phyloP scores from a whole-genome alignment of 2,797 vertebrate genomes.

The Crossoptilon crossoptilon region DNA sequence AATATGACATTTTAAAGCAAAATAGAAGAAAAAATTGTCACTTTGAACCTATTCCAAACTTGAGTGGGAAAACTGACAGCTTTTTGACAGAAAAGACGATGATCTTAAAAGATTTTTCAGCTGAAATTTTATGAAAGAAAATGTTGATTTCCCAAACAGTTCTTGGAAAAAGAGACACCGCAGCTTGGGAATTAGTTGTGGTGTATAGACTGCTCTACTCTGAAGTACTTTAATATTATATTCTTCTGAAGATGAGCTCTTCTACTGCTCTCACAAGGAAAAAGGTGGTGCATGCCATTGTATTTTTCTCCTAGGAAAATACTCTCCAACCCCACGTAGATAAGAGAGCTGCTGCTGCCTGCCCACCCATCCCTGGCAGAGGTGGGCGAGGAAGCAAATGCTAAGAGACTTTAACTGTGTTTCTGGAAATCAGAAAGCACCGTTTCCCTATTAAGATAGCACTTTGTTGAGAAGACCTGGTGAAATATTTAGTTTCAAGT shows the following conservation, averaged over 20 bases:
- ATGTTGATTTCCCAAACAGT: background rate
- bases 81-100: slow-evolving; percentile 44
- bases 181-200: background rate
- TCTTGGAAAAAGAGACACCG: background rate
- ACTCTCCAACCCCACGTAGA: background rate
- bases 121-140: slow-evolving; percentile 37
- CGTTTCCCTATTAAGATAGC: background rate
- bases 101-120: slow-evolving; percentile 35
- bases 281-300: background rate
- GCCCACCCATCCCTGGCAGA: background rate
- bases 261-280: background rate
- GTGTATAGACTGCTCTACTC: background rate
- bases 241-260: background rate
- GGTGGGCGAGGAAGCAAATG: background rate
- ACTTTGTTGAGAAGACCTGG: background rate
- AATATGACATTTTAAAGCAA: slow-evolving; percentile 48
- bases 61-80: slow-evolving; percentile 41
- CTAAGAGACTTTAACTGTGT: background rate
- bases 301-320: background rate
- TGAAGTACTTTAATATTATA: background rate
- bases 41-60: slow-evolving; percentile 51
- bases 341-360: background rate
- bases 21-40: slow-evolving; percentile 31
- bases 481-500: background rate
- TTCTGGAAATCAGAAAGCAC: background rate